These are phyloP conservation scores for Parambassis ranga DNA, from an alignment of 2,797 vertebrate genomes.

Conservation along the genomic window DNA sequence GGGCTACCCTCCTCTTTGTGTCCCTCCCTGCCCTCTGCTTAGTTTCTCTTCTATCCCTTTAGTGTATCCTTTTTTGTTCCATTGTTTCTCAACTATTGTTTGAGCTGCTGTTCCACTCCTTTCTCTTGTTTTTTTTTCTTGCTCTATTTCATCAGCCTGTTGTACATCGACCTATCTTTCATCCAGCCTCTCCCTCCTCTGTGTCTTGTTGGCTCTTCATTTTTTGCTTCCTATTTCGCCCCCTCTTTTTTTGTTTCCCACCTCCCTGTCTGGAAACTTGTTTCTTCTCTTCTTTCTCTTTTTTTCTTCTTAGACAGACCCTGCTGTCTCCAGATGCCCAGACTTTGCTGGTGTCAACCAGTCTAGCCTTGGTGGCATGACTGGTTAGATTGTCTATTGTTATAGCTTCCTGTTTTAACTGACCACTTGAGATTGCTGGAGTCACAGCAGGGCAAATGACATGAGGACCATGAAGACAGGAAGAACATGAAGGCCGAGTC, in stretches of 20 bases:
- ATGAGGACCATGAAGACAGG: slow-evolving; percentile 1
- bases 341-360: slow-evolving; percentile 18
- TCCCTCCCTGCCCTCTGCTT: slow-evolving; percentile 40
- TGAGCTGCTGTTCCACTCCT: slow-evolving; percentile 39
- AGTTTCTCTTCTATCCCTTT: slow-evolving; percentile 55
- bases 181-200: slow-evolving; percentile 21
- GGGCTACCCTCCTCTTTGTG: slow-evolving; percentile 13
- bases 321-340: neutral
- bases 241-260: slow-evolving; percentile 26
- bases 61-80: slow-evolving; percentile 11
- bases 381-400: slow-evolving; percentile 12
- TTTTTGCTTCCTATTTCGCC: slow-evolving; percentile 26
- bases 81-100: slow-evolving; percentile 34
- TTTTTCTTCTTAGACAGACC: neutral
- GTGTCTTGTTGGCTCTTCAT: slow-evolving; percentile 7
- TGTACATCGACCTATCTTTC: slow-evolving; percentile 53
- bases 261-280: slow-evolving; percentile 15
- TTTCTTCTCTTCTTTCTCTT: neutral
- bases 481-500: slow-evolving; percentile 1
- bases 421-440: slow-evolving; percentile 11
- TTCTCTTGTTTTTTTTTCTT: slow-evolving; percentile 21
- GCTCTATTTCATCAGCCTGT: slow-evolving; percentile 56
- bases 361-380: slow-evolving; percentile 2
- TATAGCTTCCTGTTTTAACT: slow-evolving; percentile 19
- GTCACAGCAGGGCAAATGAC: slow-evolving; percentile 5